Base-by-base conservation (phyloP, 2,797 vertebrate genomes). In the Lagocephalus sceleratus region DNA sequence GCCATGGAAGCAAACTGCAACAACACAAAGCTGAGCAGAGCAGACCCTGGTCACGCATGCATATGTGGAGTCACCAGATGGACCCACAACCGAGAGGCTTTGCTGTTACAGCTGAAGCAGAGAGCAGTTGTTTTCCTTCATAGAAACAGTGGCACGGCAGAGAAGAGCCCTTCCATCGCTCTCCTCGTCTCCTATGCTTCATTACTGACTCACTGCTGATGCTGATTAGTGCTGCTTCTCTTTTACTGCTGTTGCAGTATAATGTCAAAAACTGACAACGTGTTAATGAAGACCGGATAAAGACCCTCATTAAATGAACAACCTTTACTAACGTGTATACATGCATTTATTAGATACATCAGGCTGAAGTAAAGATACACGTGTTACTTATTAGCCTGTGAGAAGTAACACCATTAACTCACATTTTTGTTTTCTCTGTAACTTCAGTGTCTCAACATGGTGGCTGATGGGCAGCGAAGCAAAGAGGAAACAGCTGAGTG, bases 101-200 rank as follows among this genome's bases (percentile, higher is more conserved):
- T 87, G 85, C 85, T 89, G 75, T 83, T 81, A 79, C 84, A 88
- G 86, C 85, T 89, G 87, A 75, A 73, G 52, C 51, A 23, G 47
- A 61, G 71, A 73, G 54, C 63, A n/a, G 50, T 58, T 60, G 66
- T 75, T 85, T 76, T 75, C 81, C 75, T 68, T 75, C 65, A 51
- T 43, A 5, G 11, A 12, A 55, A 68, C 62, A 2, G 29, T 8
- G 29, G 11, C 29, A 40, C 52, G n/a, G 60, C 40, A 29, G 47
- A 66, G 46, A 60, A 56, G 44, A 38, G 20, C 54, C 60, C 45
- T 60, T 60, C 20, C n/a, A n/a, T n/a, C n/a, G n/a, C n/a, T n/a
- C n/a, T n/a, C n/a, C n/a, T n/a, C n/a, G 57, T 44, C 51, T 75
- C 68, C 66, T 60, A 79, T 57, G 57, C 22, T 16, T 76, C 77